Percentiles rank a stretch among this genome's conserved stretches.
phyloP scores from a whole-genome alignment of 2,797 vertebrate species.

The Pogonophryne albipinna region DNA sequence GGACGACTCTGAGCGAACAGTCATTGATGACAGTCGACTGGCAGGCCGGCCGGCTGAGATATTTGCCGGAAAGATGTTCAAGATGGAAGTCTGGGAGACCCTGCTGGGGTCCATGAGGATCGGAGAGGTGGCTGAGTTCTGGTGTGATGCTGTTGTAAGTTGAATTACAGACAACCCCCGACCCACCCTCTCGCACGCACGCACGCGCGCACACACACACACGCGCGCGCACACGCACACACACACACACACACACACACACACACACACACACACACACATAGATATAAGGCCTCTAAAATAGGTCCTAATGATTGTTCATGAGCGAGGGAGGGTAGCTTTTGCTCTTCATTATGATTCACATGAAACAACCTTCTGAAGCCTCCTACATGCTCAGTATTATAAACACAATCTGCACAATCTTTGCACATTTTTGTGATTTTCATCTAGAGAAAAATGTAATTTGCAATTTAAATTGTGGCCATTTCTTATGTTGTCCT shows the following conservation, averaged over 20 bases:
- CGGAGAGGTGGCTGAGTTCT: slow-evolving; percentile 93
- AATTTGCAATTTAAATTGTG: slow-evolving; percentile 72
- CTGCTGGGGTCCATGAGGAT: slow-evolving; percentile 90
- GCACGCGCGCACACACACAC: background rate
- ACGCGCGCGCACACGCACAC: background rate
- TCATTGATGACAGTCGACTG: slow-evolving; percentile 90
- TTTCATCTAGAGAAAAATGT: slow-evolving; percentile 44
- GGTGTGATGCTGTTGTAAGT: slow-evolving; percentile 91
- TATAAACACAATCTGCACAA: slow-evolving; percentile 57
- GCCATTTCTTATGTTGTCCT: slow-evolving; percentile 39
- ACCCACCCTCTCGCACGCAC: background rate
- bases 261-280: background rate
- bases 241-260: background rate
- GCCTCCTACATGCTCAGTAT: slow-evolving; percentile 52
- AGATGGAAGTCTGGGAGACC: slow-evolving; percentile 92
- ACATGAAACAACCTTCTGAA: slow-evolving; percentile 50
- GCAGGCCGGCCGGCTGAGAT: slow-evolving; percentile 89
- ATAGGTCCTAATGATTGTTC: slow-evolving; percentile 52
- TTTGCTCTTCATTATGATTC: slow-evolving; percentile 56
- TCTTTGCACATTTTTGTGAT: slow-evolving; percentile 25
- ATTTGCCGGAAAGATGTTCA: slow-evolving; percentile 93
- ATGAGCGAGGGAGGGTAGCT: slow-evolving; percentile 25
- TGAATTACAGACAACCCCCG: slow-evolving; percentile 3
- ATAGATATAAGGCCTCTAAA: slow-evolving; percentile 15
- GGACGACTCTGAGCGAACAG: slow-evolving; percentile 90